Evolutionary conservation across 2,113 vertebrate species (phyloP), one percentile per base, ranked within the genome.

Genomic region (Triplophysa dalaica): DNA sequence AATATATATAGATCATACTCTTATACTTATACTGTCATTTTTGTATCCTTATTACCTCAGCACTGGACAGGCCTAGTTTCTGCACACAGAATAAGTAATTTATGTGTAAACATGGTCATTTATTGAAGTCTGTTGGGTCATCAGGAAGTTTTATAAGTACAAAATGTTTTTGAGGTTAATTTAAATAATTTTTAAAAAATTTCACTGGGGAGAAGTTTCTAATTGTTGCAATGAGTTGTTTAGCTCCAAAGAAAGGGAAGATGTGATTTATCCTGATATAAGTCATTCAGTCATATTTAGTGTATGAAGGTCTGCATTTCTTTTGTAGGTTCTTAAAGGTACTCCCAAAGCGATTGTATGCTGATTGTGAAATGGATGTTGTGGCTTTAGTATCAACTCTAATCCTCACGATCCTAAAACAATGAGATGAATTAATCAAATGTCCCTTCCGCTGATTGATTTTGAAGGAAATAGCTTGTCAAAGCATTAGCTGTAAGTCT

Each of bases 391-490:
- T 29, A 38, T 56, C 50, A 56, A 38, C 45, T 7, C 14, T n/a
- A 1, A 14, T 52, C 67, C 64, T 66, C n/a, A 21, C 73, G 60
- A 9, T 52, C 68, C n/a, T n/a, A 16, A 16, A 21, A 38, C 77
- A 29, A 52, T 16, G 12, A 73, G 16, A 9, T 12, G 8, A 24
- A 67, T 82, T 83, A 82, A 78, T 80, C 79, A 75, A 69, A 48
- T 4, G 62, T 50, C 0, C 70, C 60, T 68, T 52, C 21, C 84
- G 84, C 83, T 85, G 82, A 85, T 85, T 84, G 50, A 60, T 69
- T 80, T 45, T 50, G 22, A 50, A 75, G 75, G 77, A 90, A 87
- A 76, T 78, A 33, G 85, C 81, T 85, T 82, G 68, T 85, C 80
- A 83, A 43, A 38, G 64, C 70, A 82, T 61, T 17, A 22, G 29